Base-by-base conservation (phyloP, 2,888 invertebrate genomes). In the Drosophila kambysellisi region DNA sequence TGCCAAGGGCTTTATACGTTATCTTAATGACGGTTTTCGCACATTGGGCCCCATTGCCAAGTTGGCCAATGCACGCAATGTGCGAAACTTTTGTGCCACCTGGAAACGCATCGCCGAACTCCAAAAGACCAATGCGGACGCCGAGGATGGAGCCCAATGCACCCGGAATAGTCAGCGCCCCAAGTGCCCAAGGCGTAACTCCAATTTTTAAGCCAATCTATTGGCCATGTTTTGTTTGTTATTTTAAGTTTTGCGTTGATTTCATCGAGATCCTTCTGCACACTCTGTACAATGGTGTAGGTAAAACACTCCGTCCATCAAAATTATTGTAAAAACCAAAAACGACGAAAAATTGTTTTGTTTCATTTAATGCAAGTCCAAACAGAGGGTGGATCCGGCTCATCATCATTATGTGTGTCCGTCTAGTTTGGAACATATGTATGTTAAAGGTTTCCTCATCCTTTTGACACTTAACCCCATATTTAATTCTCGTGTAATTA, bases 11-110 rank as follows among this genome's bases (percentile, higher is more conserved):
- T 93, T 92, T 60, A 77, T 93, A 58, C 89, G 92, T 25, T 86
- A 66, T 46, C 72, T 90, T 1, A 64, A 70, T 39, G 82, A 88
- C 48, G 92, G 93, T 0, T 93, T 92, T 76, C 92, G 91, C 68
- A 93, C 93, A 1, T 43, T 93, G 62, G 93, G 93, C 0, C 93
- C 93, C 7, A 92, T 92, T 51, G 92, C 93, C 11, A 92, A 89
- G 69, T 61, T 93, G 70, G 89, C 92, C 20, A 76, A 81, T 60
- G 91, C 91, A 0, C 91, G 88, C n/a, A 92, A 90, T 4, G 70
- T 72, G 57, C 91, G 91, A 5, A 91, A 92, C 69, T 81, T 88
- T 37, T 88, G 81, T 50, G 73, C 81, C 48, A 85, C 89, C 4
- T 93, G 93, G 93, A 81, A 91, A 33, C 88, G 84, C 54, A 81